A percentile compares a stretch with the other conserved stretches of the same genome.
Conservation (phyloP, 2,113 vertebrate genomes). For the Cynocephalus volans region DNA sequence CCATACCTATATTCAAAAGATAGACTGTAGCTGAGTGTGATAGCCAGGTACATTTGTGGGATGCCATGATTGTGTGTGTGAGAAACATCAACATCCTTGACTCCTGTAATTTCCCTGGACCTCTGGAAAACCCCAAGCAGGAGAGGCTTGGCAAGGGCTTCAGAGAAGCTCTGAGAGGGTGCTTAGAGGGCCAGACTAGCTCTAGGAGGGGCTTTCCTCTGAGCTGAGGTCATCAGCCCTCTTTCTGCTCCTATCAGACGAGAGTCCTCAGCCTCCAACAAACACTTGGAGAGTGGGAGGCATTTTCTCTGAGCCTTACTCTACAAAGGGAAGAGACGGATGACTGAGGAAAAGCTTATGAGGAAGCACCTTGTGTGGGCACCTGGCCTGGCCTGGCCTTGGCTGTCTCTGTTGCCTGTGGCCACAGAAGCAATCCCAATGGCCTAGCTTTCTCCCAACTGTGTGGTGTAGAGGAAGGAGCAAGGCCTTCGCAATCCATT, state of each 20-base stretch:
- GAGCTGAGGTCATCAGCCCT: not conserved
- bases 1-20: constrained; percentile 3
- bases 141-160: constrained; percentile 39
- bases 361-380: constrained; percentile 42
- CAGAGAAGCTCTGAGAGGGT: not conserved
- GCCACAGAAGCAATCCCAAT: not conserved
- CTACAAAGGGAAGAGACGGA: not conserved
- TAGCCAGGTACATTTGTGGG: not conserved
- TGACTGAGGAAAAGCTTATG: not conserved
- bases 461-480: not conserved
- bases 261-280: not conserved
- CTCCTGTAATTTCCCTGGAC: constrained; percentile 71
- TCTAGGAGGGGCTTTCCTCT: constrained; percentile 55
- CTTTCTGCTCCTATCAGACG: not conserved
- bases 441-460: not conserved
- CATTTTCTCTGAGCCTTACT: constrained; percentile 62
- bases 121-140: constrained; percentile 73
- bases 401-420: not conserved
- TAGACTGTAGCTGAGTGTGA: not conserved
- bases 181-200: not conserved
- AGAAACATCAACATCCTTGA: constrained; percentile 37
- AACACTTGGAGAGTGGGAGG: not conserved
- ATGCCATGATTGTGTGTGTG: not conserved
- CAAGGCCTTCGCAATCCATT: not conserved
- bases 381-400: not conserved